Conservation (phyloP, 2,113 vertebrate species). For the human region GRCh38 chr14:105120001-105120500, state of each 20-base stretch:
- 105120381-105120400: neutral
- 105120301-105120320: neutral
- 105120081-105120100: fast-evolving
- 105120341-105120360: fast-evolving
- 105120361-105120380: neutral
- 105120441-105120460: neutral
- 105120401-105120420: neutral
- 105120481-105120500: neutral
- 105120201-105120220: neutral
- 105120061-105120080: neutral
- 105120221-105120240: neutral
- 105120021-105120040: neutral
- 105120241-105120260: no score
- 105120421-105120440: no score
- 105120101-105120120: fast-evolving
- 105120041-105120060: neutral
- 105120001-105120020: neutral
- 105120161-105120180: fast-evolving
- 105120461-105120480: no score
- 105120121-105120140: neutral
- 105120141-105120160: neutral
- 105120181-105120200: no score
- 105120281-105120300: neutral
- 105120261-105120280: neutral
- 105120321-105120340: neutral